Evolutionary conservation across 2,797 vertebrate species (phyloP), one percentile per base, ranked within the genome.

Genomic region (Liparis tanakae): DNA sequence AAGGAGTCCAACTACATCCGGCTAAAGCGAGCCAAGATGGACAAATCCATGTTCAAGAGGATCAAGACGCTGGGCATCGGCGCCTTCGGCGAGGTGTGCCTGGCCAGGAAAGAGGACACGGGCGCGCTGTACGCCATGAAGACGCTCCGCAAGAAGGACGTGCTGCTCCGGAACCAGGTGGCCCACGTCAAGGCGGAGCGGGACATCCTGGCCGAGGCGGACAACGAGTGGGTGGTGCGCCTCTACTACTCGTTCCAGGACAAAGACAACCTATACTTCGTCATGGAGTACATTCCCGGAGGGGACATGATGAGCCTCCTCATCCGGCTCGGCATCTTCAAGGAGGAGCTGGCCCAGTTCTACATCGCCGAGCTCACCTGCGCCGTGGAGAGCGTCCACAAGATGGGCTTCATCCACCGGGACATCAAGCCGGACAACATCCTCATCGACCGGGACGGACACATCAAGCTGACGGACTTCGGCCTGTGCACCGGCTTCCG

Each of bases 341-440:
- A 94, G 64, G 98, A 99, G 87, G 97, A 97, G 81, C 93, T 99
- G 92, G 97, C 98, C 44, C 96, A 94, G 76, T 99, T 99, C 91
- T 99, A 99, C 92, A 98, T 98, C 69, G 97, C 97, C 4, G 98
- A 99, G 86, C 95, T 99, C 79, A 97, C 96, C 5, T 98, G 97
- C 0, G 98, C 98, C 0, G 96, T 99, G 69, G 98, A 99, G 94
- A 99, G 98, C 5, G 98, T 99, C 82, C 98, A 99, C 94, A 98
- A 97, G 94, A 99, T 99, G 98, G 98, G 97, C 88, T 99, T 99
- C 93, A 99, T 99, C 93, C 98, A 99, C 92, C 94, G 98, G 58
- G 98, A 99, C 94, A 99, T 99, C 92, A 99, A 99, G 88, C 98
- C 98, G 0, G 98, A 99, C 83, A 99, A 99, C 89, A 99, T 99